Conservation (phyloP, 2,113 vertebrate genomes). For the Peucedramus taeniatus region DNA sequence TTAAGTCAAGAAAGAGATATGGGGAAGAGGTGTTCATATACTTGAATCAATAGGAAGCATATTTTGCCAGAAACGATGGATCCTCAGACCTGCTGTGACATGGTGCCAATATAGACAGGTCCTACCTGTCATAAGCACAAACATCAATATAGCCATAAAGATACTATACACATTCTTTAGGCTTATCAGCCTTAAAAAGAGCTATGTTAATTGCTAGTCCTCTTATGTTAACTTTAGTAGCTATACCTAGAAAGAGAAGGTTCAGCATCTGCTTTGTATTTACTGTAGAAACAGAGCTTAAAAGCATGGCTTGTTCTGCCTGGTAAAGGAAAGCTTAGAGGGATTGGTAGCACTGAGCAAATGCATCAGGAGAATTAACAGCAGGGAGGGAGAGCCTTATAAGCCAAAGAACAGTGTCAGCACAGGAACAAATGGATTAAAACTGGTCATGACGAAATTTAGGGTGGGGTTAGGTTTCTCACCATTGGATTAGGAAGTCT, state of each 20-base stretch:
- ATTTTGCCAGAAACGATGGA: not conserved
- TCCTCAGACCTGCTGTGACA: fast-evolving
- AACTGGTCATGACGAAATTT: not conserved
- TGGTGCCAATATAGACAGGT: not conserved
- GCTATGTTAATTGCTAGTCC: not conserved
- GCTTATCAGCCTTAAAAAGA: not conserved
- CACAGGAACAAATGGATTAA: conserved; percentile 20
- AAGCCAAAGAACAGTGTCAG: conserved; percentile 9
- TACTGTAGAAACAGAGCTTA: not conserved
- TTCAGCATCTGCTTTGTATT: not conserved
- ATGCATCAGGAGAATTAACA: not conserved
- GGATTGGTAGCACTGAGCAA: conserved; percentile 4
- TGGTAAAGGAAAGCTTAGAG: not conserved
- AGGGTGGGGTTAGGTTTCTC: not conserved
- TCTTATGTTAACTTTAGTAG: not conserved
- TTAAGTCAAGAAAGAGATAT: not conserved
- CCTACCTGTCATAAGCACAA: not conserved
- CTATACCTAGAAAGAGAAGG: not conserved
- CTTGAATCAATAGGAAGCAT: not conserved
- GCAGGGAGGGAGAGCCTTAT: not conserved
- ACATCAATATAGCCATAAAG: not conserved
- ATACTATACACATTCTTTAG: not conserved
- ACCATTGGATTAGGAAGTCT: not conserved
- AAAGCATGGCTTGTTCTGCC: not conserved
- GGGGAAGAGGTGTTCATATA: fast-evolving